These are phyloP conservation scores for Acleris cristana DNA, from an alignment of 2,888 invertebrate genomes.

Conservation along the genomic window DNA sequence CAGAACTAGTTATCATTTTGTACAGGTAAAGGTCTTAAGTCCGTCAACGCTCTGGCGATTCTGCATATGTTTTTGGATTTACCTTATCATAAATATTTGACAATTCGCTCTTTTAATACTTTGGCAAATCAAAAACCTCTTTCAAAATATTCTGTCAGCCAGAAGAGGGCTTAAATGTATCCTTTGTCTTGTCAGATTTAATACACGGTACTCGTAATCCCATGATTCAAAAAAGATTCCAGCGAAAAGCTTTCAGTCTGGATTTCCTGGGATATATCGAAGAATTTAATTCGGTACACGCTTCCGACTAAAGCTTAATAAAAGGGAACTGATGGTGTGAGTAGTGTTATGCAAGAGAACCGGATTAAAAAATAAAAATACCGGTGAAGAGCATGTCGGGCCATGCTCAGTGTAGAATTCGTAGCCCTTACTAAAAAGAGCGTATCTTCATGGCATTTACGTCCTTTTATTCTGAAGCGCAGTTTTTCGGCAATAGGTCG, in stretches of 20 bases:
- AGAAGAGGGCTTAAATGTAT: neutral
- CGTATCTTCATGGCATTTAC: too few relatives aligned
- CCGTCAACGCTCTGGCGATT: too few relatives aligned
- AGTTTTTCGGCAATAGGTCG: too few relatives aligned
- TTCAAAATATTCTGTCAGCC: too few relatives aligned
- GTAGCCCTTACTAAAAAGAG: too few relatives aligned
- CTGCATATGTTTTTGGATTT: too few relatives aligned
- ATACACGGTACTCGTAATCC: neutral
- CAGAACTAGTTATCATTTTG: neutral
- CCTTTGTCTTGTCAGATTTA: slow-evolving; percentile 5
- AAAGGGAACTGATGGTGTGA: slow-evolving; percentile 8
- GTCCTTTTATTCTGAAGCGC: too few relatives aligned
- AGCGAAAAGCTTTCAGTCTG: slow-evolving; percentile 34
- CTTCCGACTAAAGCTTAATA: slow-evolving; percentile 11
- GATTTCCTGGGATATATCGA: slow-evolving; percentile 26
- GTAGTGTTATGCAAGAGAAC: slow-evolving; percentile 7
- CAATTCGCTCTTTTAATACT: too few relatives aligned
- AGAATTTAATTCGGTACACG: slow-evolving; percentile 26
- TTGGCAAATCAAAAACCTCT: too few relatives aligned
- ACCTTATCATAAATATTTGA: too few relatives aligned
- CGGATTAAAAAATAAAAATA: neutral
- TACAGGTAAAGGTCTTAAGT: neutral
- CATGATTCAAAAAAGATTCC: slow-evolving; percentile 16
- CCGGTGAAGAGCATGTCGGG: too few relatives aligned
- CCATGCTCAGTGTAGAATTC: too few relatives aligned